Evolutionary conservation across 2,888 invertebrate genomes (phyloP).

Genomic region (Cryptophagus acutangulus): DNA sequence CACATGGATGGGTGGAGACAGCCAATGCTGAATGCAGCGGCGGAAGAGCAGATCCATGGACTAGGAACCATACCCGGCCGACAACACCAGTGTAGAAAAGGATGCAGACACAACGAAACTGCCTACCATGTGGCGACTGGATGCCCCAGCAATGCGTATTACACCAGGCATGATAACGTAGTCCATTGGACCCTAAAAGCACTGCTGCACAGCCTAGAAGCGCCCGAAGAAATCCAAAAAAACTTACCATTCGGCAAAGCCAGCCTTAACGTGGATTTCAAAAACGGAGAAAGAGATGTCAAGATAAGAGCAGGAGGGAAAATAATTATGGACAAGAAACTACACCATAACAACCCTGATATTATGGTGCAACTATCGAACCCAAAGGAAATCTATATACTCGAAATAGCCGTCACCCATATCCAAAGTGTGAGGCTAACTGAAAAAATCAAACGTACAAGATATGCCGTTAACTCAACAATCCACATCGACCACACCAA

Average conservation of each 20-base stretch:
- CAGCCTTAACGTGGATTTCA: not conserved
- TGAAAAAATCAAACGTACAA: slow-evolving; percentile 1
- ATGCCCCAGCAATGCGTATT: not conserved
- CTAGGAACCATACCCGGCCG: slow-evolving; percentile 1
- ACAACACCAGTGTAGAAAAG: not conserved
- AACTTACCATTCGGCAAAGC: slow-evolving; percentile 1
- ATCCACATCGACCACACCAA: not conserved
- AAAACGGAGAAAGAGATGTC: not conserved
- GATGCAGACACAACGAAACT: slow-evolving; percentile 4
- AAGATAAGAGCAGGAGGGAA: no score
- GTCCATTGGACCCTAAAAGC: slow-evolving; percentile 2
- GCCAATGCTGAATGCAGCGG: slow-evolving; percentile 18
- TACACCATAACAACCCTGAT: slow-evolving; percentile 16
- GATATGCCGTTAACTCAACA: not conserved
- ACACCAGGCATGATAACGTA: slow-evolving; percentile 7
- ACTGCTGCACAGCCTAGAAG: not conserved
- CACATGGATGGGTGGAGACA: slow-evolving; percentile 15
- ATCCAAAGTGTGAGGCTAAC: slow-evolving; percentile 5
- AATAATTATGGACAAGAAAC: slow-evolving; percentile 7
- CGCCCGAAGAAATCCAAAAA: slow-evolving; percentile 4
- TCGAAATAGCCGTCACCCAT: slow-evolving; percentile 14
- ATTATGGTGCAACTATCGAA: slow-evolving; percentile 3
- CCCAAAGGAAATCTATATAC: slow-evolving; percentile 3
- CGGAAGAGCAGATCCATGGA: slow-evolving; percentile 19
- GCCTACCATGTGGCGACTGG: slow-evolving; percentile 8